phyloP scores from a whole-genome alignment of 2,888 invertebrate species.

The Conus canariensis region DNA sequence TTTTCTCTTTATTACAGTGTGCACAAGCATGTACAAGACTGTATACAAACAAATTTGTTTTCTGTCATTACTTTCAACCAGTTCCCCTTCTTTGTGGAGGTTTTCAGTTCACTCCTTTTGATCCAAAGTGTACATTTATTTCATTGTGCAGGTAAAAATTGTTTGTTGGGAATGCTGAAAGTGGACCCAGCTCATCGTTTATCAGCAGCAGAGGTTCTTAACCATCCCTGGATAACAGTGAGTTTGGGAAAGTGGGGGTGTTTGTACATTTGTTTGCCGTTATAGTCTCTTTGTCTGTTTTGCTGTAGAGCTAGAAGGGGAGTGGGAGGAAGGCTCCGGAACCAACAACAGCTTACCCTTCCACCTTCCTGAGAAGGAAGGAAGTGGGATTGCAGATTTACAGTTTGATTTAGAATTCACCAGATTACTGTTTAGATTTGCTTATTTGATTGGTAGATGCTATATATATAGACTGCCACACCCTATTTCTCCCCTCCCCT shows the following conservation, averaged over 20 bases:
- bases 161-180: slow-evolving; percentile 80
- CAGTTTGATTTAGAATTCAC: too few relatives aligned
- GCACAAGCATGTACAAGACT: not conserved
- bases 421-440: too few relatives aligned
- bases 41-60: not conserved
- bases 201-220: slow-evolving; percentile 81
- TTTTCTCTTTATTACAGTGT: too few relatives aligned
- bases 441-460: too few relatives aligned
- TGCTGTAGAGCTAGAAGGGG: too few relatives aligned
- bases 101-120: not conserved
- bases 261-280: not conserved
- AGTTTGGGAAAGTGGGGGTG: slow-evolving; percentile 39
- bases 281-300: not conserved
- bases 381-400: too few relatives aligned
- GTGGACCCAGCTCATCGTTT: slow-evolving; percentile 82
- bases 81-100: not conserved
- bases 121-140: not conserved
- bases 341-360: too few relatives aligned
- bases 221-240: slow-evolving; percentile 80
- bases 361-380: too few relatives aligned
- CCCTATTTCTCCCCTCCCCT: too few relatives aligned
- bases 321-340: too few relatives aligned
- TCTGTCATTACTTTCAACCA: not conserved
- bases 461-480: too few relatives aligned
- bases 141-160: slow-evolving; percentile 77